Evolutionary conservation across 2,888 invertebrate species (phyloP).

Genomic region (Troides oblongomaculatus): DNA sequence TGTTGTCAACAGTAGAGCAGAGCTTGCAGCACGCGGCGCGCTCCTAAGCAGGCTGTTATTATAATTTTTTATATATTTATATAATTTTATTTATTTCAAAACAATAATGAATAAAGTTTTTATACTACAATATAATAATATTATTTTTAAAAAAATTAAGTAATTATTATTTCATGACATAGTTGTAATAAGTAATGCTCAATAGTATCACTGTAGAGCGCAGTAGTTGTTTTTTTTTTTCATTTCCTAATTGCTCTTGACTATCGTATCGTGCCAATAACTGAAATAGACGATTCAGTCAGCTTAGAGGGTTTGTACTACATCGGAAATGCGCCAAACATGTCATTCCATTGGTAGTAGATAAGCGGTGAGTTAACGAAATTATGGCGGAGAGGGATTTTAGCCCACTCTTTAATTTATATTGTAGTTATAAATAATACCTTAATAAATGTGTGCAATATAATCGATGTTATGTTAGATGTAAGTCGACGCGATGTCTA

Average conservation of each 20-base stretch:
- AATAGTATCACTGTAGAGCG: slow-evolving; percentile 4
- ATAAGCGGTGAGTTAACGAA: slow-evolving; percentile 77
- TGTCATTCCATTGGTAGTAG: slow-evolving; percentile 78
- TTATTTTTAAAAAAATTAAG: neutral
- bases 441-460: slow-evolving; percentile 75
- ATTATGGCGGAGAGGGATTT: slow-evolving; percentile 80
- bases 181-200: neutral
- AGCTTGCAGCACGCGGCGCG: slow-evolving; percentile 66
- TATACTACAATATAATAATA: neutral
- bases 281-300: slow-evolving; percentile 45
- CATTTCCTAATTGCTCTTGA: neutral
- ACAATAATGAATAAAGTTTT: neutral
- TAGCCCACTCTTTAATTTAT: slow-evolving; percentile 67
- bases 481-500: slow-evolving; percentile 54
- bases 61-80: neutral
- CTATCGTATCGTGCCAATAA: neutral
- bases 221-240: neutral
- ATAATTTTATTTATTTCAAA: neutral
- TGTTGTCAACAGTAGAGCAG: slow-evolving; percentile 53
- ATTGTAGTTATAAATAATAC: slow-evolving; percentile 50
- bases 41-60: slow-evolving; percentile 64
- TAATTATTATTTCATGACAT: slow-evolving; percentile 1
- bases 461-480: slow-evolving; percentile 68
- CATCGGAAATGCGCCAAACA: slow-evolving; percentile 62
- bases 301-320: slow-evolving; percentile 63